A percentile compares a stretch with the other conserved stretches of the same genome.
Conservation (phyloP, 2,888 invertebrate genomes). For the Tetramorium bicarinatum region DNA sequence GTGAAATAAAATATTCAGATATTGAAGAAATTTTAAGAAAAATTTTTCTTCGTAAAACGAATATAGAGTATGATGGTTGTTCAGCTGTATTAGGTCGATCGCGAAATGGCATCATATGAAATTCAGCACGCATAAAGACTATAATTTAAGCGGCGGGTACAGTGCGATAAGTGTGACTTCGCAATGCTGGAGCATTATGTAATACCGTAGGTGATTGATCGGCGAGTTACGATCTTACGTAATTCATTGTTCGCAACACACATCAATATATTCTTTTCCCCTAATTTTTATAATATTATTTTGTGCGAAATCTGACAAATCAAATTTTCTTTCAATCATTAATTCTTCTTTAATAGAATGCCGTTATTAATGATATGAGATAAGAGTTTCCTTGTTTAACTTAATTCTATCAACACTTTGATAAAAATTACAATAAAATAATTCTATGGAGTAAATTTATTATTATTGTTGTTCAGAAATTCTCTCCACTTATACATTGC, state of each 20-base stretch:
- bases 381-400: background rate
- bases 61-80: background rate
- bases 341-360: background rate
- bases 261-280: background rate
- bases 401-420: background rate
- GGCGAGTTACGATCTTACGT: slow-evolving; percentile 55
- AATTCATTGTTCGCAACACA: slow-evolving; percentile 54
- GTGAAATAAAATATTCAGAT: background rate
- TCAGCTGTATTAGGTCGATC: slow-evolving; percentile 61
- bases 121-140: slow-evolving; percentile 67
- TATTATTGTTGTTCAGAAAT: background rate
- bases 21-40: background rate
- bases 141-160: slow-evolving; percentile 69
- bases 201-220: slow-evolving; percentile 64
- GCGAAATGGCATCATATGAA: slow-evolving; percentile 67
- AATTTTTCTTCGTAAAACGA: slow-evolving; percentile 9
- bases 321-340: background rate
- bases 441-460: background rate
- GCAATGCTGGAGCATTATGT: slow-evolving; percentile 65
- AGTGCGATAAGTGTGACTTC: slow-evolving; percentile 62
- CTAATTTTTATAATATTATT: background rate
- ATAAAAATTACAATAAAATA: background rate
- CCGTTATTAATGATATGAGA: background rate
- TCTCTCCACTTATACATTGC: background rate
- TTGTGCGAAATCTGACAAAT: background rate